Evolutionary conservation across 35 echinoderm and acorn worm genomes (phyloP).

Genomic region (Lytechinus variegatus): DNA sequence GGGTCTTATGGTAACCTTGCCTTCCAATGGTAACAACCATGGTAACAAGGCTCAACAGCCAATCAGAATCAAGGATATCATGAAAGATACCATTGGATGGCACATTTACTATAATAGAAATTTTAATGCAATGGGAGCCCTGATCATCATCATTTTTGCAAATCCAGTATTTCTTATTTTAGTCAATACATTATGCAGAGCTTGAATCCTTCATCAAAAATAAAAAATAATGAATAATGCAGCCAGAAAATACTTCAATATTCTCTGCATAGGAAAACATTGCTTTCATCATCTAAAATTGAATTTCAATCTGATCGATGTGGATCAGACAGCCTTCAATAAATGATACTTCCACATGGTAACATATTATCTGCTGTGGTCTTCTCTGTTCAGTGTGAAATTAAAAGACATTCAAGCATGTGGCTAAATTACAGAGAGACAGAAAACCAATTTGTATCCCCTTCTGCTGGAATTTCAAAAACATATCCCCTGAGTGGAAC

Average conservation of each 20-base stretch:
- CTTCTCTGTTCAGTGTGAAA: neutral
- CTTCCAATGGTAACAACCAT: too few species aligned
- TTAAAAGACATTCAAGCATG: neutral
- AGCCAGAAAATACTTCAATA: neutral
- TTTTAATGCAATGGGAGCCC: too few species aligned
- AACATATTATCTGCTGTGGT: neutral
- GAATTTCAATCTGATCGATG: neutral
- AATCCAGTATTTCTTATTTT: neutral
- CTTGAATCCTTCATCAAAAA: neutral
- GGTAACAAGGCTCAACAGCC: too few species aligned
- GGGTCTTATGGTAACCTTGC: too few species aligned
- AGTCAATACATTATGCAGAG: neutral
- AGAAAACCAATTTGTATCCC: neutral
- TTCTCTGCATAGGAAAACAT: neutral
- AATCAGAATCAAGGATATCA: too few species aligned
- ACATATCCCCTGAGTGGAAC: neutral
- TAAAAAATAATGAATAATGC: neutral
- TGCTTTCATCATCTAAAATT: neutral
- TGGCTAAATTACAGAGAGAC: neutral
- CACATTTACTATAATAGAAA: too few species aligned
- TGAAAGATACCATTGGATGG: too few species aligned
- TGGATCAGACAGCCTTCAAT: neutral
- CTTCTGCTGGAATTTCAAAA: neutral
- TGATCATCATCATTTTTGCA: neutral
- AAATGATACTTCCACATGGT: neutral